These are phyloP conservation scores for Dromius quadrimaculatus DNA, from an alignment of 2,888 invertebrate species.

Conservation along the genomic window DNA sequence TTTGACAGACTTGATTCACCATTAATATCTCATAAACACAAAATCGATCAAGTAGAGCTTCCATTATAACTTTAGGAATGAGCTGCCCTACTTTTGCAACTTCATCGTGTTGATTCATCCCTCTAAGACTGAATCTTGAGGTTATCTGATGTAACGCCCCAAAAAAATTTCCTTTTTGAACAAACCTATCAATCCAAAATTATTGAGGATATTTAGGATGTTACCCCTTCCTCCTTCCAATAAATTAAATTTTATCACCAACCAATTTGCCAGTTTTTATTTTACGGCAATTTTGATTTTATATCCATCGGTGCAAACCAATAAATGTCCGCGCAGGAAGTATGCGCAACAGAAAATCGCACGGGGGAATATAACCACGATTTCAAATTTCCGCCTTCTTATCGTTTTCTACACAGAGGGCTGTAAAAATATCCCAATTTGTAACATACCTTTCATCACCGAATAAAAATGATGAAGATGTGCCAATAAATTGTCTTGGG, in stretches of 20 bases:
- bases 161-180: too few relatives aligned
- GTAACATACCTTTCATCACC: slow-evolving; percentile 10
- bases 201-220: too few relatives aligned
- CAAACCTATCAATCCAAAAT: too few relatives aligned
- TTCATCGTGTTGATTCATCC: too few relatives aligned
- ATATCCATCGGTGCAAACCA: slow-evolving; percentile 44
- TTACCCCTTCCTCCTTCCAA: slow-evolving; percentile 25
- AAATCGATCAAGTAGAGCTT: too few relatives aligned
- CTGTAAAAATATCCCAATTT: slow-evolving; percentile 32
- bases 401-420: slow-evolving; percentile 32
- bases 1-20: neutral
- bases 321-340: slow-evolving; percentile 39
- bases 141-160: too few relatives aligned
- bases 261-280: slow-evolving; percentile 28
- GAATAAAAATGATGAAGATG: too few relatives aligned
- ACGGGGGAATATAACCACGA: slow-evolving; percentile 43
- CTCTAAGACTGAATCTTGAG: too few relatives aligned
- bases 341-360: slow-evolving; percentile 24
- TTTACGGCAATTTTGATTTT: slow-evolving; percentile 47
- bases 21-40: slow-evolving; percentile 19
- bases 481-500: too few relatives aligned
- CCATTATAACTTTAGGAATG: too few relatives aligned
- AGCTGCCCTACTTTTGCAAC: too few relatives aligned
- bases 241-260: slow-evolving; percentile 33
- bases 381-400: slow-evolving; percentile 48